Conservation (phyloP, 2,888 invertebrate genomes). For the Cacoxenus indagator region DNA sequence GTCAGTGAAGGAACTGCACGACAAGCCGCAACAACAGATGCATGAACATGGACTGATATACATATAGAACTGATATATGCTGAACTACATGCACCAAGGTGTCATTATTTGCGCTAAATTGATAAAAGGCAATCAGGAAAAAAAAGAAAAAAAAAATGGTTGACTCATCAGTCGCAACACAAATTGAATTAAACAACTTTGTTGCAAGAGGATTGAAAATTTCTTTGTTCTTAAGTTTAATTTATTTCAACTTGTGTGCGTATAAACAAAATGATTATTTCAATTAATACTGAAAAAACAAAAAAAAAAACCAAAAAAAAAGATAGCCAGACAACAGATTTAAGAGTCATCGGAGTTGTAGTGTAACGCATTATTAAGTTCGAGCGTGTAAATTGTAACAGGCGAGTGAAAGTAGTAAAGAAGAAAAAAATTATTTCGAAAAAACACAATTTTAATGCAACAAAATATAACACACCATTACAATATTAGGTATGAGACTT, state of each 20-base stretch:
- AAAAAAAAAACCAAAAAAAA: background rate
- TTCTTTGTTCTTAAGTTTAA: conserved; percentile 37
- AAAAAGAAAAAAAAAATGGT: background rate
- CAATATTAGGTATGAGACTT: too few species aligned
- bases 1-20: background rate
- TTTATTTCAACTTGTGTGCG: conserved; percentile 58
- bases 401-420: too few species aligned
- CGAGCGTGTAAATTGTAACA: background rate
- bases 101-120: background rate
- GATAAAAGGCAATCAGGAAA: background rate
- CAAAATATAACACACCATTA: too few species aligned
- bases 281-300: conserved; percentile 51
- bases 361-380: background rate
- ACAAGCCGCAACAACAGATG: background rate
- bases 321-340: background rate
- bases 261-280: conserved; percentile 61
- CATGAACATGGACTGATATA: background rate
- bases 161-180: background rate
- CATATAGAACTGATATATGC: background rate
- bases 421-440: too few species aligned
- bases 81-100: background rate
- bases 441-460: too few species aligned
- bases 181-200: background rate
- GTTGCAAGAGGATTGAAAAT: background rate
- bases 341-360: background rate